Conservation (phyloP, 2,888 invertebrate species). For the Idaea straminata region DNA sequence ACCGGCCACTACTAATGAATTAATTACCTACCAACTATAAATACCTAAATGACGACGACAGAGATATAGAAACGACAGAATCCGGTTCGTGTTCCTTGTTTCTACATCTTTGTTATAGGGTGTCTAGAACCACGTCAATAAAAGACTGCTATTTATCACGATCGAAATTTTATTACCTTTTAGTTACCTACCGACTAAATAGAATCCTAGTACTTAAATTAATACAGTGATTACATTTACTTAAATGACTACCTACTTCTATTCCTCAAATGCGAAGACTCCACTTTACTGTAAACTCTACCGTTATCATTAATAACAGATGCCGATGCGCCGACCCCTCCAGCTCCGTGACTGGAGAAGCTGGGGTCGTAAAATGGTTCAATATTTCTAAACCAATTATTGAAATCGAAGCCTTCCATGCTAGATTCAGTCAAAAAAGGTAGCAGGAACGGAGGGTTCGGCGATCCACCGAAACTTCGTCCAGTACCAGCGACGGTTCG, state of each 20-base stretch:
- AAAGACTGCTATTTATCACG: conserved; percentile 34
- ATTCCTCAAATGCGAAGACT: conserved; percentile 45
- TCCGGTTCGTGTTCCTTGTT: conserved; percentile 46
- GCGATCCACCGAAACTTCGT: conserved; percentile 41
- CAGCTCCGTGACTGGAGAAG: conserved; percentile 34
- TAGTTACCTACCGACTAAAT: conserved; percentile 16
- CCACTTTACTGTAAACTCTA: conserved; percentile 51
- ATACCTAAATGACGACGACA: conserved; percentile 18
- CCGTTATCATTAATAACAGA: conserved; percentile 57
- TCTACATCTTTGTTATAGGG: conserved; percentile 45
- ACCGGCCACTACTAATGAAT: conserved; percentile 50
- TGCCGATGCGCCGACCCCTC: conserved; percentile 31
- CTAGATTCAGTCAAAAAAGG: conserved; percentile 48
- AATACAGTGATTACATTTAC: not conserved
- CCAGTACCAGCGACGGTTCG: conserved; percentile 43
- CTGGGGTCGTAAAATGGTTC: conserved; percentile 47
- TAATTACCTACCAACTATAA: not conserved
- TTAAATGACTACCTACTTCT: conserved; percentile 14
- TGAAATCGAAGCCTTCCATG: conserved; percentile 42
- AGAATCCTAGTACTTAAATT: conserved; percentile 8
- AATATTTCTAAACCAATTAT: conserved; percentile 47
- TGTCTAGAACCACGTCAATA: conserved; percentile 35
- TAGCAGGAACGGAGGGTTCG: conserved; percentile 35
- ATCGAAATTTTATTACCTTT: conserved; percentile 6
- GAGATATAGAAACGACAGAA: conserved; percentile 61